phyloP scores from a whole-genome alignment of 2,113 vertebrate genomes.

The Bungarus multicinctus region DNA sequence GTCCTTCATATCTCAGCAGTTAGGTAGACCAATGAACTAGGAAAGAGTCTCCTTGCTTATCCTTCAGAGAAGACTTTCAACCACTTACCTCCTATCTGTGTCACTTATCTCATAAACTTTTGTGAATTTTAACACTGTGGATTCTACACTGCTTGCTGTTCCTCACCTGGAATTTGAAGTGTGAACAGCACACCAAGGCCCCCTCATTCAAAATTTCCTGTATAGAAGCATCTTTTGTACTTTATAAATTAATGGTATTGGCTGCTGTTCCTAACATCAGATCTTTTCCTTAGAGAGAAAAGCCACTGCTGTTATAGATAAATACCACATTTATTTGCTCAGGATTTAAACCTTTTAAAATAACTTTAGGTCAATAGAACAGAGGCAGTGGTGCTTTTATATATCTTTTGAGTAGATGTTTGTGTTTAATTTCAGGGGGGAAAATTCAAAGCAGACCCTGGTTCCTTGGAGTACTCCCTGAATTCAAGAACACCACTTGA shows the following conservation, averaged over 20 bases:
- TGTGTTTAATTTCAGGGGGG: conserved; percentile 3
- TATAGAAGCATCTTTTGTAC: background rate
- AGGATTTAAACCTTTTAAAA: background rate
- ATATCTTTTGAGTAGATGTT: background rate
- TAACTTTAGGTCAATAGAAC: conserved; percentile 3
- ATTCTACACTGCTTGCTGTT: background rate
- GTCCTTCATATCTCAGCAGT: too few relatives aligned
- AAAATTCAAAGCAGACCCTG: background rate
- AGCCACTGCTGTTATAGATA: background rate
- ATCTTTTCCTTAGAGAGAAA: background rate
- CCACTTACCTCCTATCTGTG: background rate
- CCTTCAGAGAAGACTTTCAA: background rate
- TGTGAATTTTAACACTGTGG: background rate
- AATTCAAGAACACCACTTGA: conserved; percentile 32
- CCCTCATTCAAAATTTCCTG: background rate
- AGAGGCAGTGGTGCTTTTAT: background rate
- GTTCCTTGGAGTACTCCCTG: background rate
- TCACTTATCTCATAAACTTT: background rate
- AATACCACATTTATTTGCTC: background rate
- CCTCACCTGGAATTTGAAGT: background rate
- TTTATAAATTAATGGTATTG: background rate
- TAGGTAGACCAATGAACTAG: background rate
- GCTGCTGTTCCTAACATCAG: fast-evolving
- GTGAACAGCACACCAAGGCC: background rate
- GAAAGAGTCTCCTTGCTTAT: background rate